phyloP scores from a whole-genome alignment of 2,888 invertebrate genomes.

The Isoperla grammatica region DNA sequence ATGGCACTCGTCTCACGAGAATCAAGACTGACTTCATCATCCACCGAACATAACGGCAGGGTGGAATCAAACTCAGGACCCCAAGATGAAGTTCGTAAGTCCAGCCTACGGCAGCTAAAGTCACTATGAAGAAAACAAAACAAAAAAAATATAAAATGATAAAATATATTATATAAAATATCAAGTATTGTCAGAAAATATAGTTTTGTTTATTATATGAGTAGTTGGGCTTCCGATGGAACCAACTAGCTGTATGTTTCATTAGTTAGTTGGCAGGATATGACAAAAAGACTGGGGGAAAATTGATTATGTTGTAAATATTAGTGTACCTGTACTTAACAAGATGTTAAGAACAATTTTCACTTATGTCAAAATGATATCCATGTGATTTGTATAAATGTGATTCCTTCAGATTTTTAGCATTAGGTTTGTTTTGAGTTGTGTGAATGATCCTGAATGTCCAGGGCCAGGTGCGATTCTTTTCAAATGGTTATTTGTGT shows the following conservation, averaged over 20 bases:
- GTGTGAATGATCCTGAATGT: too few species aligned
- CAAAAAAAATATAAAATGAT: conserved; percentile 15
- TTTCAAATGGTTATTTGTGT: too few species aligned
- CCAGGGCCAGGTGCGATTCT: too few species aligned
- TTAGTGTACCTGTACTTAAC: conserved; percentile 15
- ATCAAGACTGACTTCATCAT: conserved; percentile 31
- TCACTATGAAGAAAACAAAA: conserved; percentile 13
- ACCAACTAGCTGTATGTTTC: conserved; percentile 12
- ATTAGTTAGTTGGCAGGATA: conserved; percentile 15
- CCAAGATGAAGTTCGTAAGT: conserved; percentile 5
- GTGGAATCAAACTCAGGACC: conserved; percentile 16
- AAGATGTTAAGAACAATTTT: conserved; percentile 4
- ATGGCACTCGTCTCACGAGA: conserved; percentile 28
- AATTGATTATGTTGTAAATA: conserved; percentile 2
- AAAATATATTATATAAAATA: conserved; percentile 18
- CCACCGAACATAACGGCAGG: not conserved
- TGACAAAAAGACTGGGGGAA: conserved; percentile 6
- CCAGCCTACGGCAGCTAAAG: conserved; percentile 9
- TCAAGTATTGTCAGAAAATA: conserved; percentile 16
- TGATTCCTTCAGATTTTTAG: conserved; percentile 8
- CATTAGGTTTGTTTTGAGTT: not conserved
- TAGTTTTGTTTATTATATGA: conserved; percentile 17
- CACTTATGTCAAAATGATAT: conserved; percentile 9
- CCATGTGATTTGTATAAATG: conserved; percentile 18
- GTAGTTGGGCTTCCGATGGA: conserved; percentile 10